Base-by-base conservation (phyloP, 2,888 invertebrate genomes). In the Pterostichus niger region DNA sequence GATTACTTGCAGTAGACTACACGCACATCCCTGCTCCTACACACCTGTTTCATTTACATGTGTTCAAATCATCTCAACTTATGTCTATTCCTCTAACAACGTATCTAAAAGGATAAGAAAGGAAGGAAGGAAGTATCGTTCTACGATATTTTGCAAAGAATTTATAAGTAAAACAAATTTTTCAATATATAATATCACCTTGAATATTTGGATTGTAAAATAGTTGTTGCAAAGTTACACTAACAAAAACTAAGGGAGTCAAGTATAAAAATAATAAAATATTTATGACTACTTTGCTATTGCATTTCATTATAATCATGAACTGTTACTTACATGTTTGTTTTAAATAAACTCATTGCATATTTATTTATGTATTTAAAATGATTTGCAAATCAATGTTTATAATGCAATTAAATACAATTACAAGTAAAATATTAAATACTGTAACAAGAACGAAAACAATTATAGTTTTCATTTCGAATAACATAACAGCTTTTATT, bases 381-480 rank as follows among this genome's bases (percentile, higher is more conserved):
- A 59, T 24, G 11, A 59, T 59, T 24, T 59, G 17, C 24, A 59
- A 54, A 13, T 35, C 49, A n/a, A n/a, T 64, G 33, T 64, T 64
- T 31, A 64, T 64, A 64, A 64, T 31, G 59, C 13, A 64, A 64
- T 64, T 64, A 64, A 64, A 13, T 64, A 64, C 33, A 35, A 64
- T 59, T 59, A 31, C 59, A 31, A 31, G 24, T 59, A 59, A 59
- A 59, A 31, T 59, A 59, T 59, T 64, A 64, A 64, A 11, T 64
- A 64, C 13, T 64, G n/a, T 64, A 64, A 64, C 64, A 35, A 64
- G 33, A 64, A 64, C 33, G 33, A 64, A 64, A 64, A 64, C 13
- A 64, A 24, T 64, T 35, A 35, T 13, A 49, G 5, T 49, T n/a
- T 49, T 11, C 49, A 49, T 6, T 40, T 40, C 40, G 9, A 3